These are phyloP conservation scores for Coracopsis vasa DNA, from an alignment of 2,113 vertebrate genomes.

Conservation along the genomic window DNA sequence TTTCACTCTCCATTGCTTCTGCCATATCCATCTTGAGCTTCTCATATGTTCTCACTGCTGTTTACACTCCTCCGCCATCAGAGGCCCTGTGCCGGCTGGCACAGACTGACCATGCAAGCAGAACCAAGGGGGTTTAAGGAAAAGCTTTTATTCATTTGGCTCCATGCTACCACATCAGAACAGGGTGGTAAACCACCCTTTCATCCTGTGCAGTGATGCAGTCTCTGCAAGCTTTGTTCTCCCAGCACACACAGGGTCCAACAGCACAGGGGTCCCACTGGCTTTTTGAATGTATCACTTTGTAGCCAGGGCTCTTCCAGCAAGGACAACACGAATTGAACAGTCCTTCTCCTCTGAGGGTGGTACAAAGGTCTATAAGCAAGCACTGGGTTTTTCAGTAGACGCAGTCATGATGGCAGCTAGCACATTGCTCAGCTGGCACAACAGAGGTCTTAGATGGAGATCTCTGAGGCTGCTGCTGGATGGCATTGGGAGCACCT, in stretches of 20 bases:
- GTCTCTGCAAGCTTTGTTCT: background rate
- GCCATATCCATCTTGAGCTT: background rate
- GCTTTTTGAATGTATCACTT: background rate
- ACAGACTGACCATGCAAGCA: background rate
- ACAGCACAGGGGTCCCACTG: fast-evolving
- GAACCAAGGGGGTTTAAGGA: background rate
- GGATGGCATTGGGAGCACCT: background rate
- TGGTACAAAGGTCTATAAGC: background rate
- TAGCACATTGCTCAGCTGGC: background rate
- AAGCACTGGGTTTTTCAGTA: background rate
- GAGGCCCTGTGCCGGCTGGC: background rate
- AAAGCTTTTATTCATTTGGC: background rate
- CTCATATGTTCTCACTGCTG: background rate
- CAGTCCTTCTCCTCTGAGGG: background rate
- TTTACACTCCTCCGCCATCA: background rate
- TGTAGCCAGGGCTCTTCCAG: background rate
- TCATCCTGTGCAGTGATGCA: background rate
- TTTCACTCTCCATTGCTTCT: background rate
- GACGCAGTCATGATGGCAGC: background rate
- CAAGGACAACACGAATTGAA: fast-evolving
- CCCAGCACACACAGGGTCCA: background rate
- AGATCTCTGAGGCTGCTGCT: background rate
- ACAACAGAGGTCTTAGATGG: background rate
- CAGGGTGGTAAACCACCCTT: background rate
- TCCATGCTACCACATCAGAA: fast-evolving